Evolutionary conservation across 2,113 vertebrate species (phyloP).

Genomic region (Sarotherodon lohbergeri): DNA sequence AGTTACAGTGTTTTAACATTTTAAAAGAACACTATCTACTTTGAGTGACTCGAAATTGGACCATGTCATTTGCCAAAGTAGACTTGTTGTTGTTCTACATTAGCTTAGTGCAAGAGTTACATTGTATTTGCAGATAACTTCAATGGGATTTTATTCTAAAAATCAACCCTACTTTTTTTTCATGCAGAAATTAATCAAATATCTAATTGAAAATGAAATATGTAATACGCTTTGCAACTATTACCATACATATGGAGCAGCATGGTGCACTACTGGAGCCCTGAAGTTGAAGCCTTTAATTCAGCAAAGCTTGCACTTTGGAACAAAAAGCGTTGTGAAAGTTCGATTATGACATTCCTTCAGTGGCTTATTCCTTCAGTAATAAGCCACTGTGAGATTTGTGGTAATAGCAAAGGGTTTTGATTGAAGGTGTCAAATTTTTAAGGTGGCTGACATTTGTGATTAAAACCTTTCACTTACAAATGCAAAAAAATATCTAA

Average conservation of each 20-base stretch:
- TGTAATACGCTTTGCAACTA: neutral
- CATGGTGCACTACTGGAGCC: neutral
- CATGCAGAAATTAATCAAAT: neutral
- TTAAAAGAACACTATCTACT: neutral
- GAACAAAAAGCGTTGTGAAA: neutral
- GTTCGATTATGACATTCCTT: neutral
- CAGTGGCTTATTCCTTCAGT: neutral
- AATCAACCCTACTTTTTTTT: neutral
- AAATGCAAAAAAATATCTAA: neutral
- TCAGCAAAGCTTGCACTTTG: neutral
- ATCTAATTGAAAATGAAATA: neutral
- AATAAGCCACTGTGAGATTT: neutral
- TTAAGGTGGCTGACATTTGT: neutral
- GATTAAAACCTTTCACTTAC: neutral
- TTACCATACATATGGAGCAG: neutral
- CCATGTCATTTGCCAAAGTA: neutral
- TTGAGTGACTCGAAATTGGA: neutral
- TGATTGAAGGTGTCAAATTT: conserved; percentile 2
- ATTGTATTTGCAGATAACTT: neutral
- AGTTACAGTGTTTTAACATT: neutral
- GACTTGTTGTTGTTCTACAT: neutral
- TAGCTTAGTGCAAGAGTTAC: neutral
- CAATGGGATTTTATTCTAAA: neutral
- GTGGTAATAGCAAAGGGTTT: neutral
- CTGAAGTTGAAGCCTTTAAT: neutral